Conservation (phyloP, 2,888 invertebrate species). For the Cyrtodaria siliqua region DNA sequence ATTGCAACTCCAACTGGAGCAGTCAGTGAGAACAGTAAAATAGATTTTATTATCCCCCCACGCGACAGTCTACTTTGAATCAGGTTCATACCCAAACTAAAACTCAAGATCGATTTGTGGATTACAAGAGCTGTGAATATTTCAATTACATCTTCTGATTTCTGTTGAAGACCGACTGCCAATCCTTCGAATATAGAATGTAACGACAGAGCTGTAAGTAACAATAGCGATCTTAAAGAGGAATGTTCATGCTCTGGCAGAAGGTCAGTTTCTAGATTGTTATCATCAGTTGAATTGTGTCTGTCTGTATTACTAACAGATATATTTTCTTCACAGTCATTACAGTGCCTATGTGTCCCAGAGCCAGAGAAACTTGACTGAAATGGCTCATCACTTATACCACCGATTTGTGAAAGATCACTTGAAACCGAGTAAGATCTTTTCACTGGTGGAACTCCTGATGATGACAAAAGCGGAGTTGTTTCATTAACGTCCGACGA, state of each 20-base stretch:
- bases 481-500: background rate
- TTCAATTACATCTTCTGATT: constrained; percentile 82
- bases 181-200: constrained; percentile 89
- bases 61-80: constrained; percentile 86
- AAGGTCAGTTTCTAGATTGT: constrained; percentile 20
- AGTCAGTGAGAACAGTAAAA: constrained; percentile 88
- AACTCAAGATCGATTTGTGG: constrained; percentile 88
- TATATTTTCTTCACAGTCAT: constrained; percentile 38
- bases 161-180: constrained; percentile 87
- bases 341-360: constrained; percentile 30
- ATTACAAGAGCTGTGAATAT: constrained; percentile 88
- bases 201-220: constrained; percentile 88
- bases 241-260: constrained; percentile 84
- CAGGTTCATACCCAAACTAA: constrained; percentile 88
- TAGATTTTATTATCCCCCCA: constrained; percentile 82
- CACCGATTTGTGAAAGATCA: constrained; percentile 71
- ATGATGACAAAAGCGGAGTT: constrained; percentile 53
- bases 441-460: constrained; percentile 8
- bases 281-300: constrained; percentile 1
- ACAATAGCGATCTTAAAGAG: constrained; percentile 86
- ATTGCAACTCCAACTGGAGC: constrained; percentile 90
- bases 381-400: constrained; percentile 73
- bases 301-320: constrained; percentile 1
- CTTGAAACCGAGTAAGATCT: constrained; percentile 45
- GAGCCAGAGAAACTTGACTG: constrained; percentile 10